Base-by-base conservation (phyloP, 2,113 vertebrate species). In the Dicerorhinus sumatrensis region DNA sequence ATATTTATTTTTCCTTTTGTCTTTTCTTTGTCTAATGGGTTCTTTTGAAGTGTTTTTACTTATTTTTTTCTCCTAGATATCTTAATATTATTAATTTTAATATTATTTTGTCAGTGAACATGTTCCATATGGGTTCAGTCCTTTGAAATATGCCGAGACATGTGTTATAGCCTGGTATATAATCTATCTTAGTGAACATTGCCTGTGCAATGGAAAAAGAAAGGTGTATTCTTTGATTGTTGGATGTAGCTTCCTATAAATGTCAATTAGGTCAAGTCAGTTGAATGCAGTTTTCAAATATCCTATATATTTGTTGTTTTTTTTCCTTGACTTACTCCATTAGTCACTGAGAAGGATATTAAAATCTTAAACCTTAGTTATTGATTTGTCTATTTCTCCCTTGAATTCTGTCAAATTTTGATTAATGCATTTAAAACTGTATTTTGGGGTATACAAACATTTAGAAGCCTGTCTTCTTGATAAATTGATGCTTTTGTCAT, bases 321-420 rank as follows among this genome's bases (percentile, higher is more conserved):
- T 51, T 36, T 51, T 42, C 5, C 18, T 76, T 75, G 18, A 56
- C 20, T 51, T 89, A 16, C 67, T 77, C 33, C 80, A 8, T 81
- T 10, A 76, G 33, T 76, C 54, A 80, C 36, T 76, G 8, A 89
- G 5, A 85, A 3, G 5, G 17, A 1, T 56, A 11, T 58, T 75
- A 76, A 72, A 75, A 36, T 65, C 21, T 81, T 70, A 11, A 84
- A 8, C 7, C 5, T 27, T 77, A 17, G 1, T 92, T 92, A 65
- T 62, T 46, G 6, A 31, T 77, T 70, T 89, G 1, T 73, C 46
- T 76, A 8, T 72, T 58, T 79, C 6, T 39, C 36, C 13, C 10
- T 79, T 62, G n/a, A 84, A 73, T 83, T 97, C 89, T 84, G 13
- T 42, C 58, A 75, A 42, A 51, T 76, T 42, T 80, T 81, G 48